A percentile compares a stretch with the other conserved stretches of the same genome.
These are phyloP conservation scores for Aphidius ervi DNA, from an alignment of 1,140 invertebrate species.

Conservation along the genomic window DNA sequence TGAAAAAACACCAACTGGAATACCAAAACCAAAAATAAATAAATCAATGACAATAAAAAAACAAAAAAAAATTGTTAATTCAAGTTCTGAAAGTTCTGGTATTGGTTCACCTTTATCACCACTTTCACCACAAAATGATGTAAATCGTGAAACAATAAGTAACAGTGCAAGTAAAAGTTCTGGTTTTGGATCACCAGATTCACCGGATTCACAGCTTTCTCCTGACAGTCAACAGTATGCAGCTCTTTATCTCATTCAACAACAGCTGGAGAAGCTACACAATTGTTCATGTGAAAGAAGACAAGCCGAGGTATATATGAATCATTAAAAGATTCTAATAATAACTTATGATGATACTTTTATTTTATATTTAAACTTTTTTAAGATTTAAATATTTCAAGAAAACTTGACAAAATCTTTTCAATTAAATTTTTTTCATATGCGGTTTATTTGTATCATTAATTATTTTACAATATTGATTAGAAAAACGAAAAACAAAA, in stretches of 20 bases:
- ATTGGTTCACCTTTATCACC: conserved; percentile 43
- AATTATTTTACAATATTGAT: too few relatives aligned
- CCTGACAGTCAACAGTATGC: conserved; percentile 41
- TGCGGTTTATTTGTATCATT: too few relatives aligned
- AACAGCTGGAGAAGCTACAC: conserved; percentile 38
- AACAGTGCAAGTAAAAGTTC: conserved; percentile 38
- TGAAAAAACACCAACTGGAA: conserved; percentile 24
- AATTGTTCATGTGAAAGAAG: conserved; percentile 37
- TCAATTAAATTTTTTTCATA: too few relatives aligned
- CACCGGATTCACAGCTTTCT: conserved; percentile 37
- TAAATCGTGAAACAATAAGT: conserved; percentile 22
- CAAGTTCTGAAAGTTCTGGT: conserved; percentile 44
- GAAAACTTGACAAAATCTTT: too few relatives aligned
- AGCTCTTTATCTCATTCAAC: conserved; percentile 39
- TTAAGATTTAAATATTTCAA: too few relatives aligned
- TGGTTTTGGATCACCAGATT: conserved; percentile 37
- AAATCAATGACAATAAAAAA: conserved; percentile 10
- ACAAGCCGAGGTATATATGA: conserved; percentile 35
- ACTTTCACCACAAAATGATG: conserved; percentile 37
- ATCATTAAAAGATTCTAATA: background rate
- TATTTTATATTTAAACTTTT: background rate
- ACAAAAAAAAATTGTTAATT: conserved; percentile 31
- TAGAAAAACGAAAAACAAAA: background rate
- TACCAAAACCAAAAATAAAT: conserved; percentile 29
- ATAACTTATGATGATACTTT: background rate